These are phyloP conservation scores for Boleophthalmus pectinirostris DNA, from an alignment of 2,113 vertebrate species.

Conservation along the genomic window DNA sequence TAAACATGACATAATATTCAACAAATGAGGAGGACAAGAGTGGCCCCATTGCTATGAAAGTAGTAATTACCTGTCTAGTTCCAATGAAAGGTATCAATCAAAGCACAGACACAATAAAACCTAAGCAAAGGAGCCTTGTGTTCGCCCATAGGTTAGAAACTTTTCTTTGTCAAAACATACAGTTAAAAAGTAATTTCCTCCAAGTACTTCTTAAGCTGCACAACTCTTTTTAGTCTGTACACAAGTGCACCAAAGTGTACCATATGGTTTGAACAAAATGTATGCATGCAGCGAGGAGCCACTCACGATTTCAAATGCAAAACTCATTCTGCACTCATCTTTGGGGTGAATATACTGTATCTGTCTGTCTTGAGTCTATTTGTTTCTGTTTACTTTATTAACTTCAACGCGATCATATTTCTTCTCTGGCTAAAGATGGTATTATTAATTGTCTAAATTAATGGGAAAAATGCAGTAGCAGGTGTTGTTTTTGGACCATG, in stretches of 20 bases:
- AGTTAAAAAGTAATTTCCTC: background rate
- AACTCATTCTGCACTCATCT: too few relatives aligned
- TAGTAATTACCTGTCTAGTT: background rate
- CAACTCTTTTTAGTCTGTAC: too few relatives aligned
- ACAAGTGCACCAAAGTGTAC: too few relatives aligned
- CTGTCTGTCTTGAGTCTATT: background rate
- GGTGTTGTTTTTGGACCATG: constrained; percentile 2
- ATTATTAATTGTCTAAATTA: constrained; percentile 7
- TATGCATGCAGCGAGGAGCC: too few relatives aligned
- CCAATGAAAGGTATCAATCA: background rate
- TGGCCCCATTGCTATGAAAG: background rate
- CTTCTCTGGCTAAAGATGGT: background rate
- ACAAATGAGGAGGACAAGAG: background rate
- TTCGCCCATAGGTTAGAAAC: too few relatives aligned
- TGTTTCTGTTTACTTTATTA: background rate
- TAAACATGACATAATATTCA: background rate
- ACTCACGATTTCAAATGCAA: too few relatives aligned
- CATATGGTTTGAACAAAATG: too few relatives aligned
- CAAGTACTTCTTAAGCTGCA: too few relatives aligned
- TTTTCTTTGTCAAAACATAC: background rate
- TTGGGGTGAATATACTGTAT: background rate
- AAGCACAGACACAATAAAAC: background rate
- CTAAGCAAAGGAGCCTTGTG: background rate
- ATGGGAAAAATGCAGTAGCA: constrained; percentile 2
- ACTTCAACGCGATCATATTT: background rate